Base-by-base conservation (phyloP, 2,888 invertebrate genomes). In the Coremacera marginata region DNA sequence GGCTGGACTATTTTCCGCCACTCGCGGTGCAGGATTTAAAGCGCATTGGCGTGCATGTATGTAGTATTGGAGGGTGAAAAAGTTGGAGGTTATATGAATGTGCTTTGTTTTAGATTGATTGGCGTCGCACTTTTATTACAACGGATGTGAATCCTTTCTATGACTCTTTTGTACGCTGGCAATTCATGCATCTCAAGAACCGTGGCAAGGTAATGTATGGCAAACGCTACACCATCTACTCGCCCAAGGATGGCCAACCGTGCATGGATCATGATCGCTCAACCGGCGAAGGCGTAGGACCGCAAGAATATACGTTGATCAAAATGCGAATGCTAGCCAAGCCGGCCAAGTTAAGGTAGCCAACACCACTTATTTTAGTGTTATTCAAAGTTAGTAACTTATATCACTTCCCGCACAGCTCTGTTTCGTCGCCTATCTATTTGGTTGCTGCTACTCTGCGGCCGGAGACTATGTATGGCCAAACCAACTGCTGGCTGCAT, bases 251-350 rank as follows among this genome's bases (percentile, higher is more conserved):
- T 90, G 95, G 95, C 9, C 99, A 99, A 88, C 99, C 99, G 0
- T 99, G 99, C 88, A 99, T 99, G 99, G 99, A 99, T 89, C 99
- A 99, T 88, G 99, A 99, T 89, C 92, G 99, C 83, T 94, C 96
- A 57, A 91, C 94, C 2, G 99, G 99, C 0, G 99, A 99, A 91
- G 99, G 98, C 67, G 98, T 98, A 5, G 99, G 97, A 0, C 97
- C 98, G 0, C 98, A 98, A 89, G 99, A 99, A 89, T 99, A 99
- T 87, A 98, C 98, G 1, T 91, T 99, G 0, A 93, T 99, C 78
- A 99, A 99, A 90, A 94, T 99, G 94, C 94, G 94, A 89, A 89
- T 98, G 5, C 84, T 94, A 31, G 91, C 94, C 84, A 78, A 83
- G 5, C 88, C 89, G 0, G 82, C 83, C 70, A 92, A 92, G 86